These are phyloP conservation scores for Trochalopteron elliotii DNA, from an alignment of 2,113 vertebrate genomes.

Conservation along the genomic window DNA sequence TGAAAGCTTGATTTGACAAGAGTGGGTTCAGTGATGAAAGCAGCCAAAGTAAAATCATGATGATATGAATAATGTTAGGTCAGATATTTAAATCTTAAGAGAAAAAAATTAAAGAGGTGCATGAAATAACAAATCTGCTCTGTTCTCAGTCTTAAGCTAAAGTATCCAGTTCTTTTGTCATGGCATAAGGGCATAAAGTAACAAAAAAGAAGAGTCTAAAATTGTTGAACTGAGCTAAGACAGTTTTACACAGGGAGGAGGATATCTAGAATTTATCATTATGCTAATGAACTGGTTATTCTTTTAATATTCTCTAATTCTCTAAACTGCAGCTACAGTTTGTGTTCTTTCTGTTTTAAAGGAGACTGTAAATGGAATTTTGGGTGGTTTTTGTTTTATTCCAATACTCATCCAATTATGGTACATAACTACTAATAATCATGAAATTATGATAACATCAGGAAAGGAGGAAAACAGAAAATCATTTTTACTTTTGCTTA, in stretches of 20 bases:
- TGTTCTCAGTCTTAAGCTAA: not conserved
- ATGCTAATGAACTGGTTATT: not conserved
- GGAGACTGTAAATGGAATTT: not conserved
- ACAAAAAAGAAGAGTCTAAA: not conserved
- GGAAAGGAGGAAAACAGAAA: not conserved
- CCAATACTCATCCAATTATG: not conserved
- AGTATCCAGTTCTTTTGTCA: not conserved
- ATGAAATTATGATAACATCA: not conserved
- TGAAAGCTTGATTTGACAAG: not conserved
- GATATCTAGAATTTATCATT: not conserved
- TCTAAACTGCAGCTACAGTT: not conserved
- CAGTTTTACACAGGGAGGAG: not conserved
- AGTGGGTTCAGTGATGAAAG: not conserved
- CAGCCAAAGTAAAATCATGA: not conserved
- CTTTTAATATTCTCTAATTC: slow-evolving; percentile 35
- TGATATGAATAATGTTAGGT: not conserved
- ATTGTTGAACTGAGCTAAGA: not conserved
- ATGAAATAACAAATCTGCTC: not conserved
- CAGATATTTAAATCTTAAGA: not conserved
- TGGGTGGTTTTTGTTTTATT: not conserved
- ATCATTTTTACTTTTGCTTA: not conserved
- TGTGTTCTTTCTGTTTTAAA: not conserved
- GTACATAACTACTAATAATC: not conserved
- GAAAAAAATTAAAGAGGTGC: not conserved
- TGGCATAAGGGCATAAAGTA: not conserved